Percentiles rank a stretch among this genome's conserved stretches.
These are phyloP conservation scores for Ageneiosus marmoratus DNA, from an alignment of 2,113 vertebrate genomes.

Conservation along the genomic window DNA sequence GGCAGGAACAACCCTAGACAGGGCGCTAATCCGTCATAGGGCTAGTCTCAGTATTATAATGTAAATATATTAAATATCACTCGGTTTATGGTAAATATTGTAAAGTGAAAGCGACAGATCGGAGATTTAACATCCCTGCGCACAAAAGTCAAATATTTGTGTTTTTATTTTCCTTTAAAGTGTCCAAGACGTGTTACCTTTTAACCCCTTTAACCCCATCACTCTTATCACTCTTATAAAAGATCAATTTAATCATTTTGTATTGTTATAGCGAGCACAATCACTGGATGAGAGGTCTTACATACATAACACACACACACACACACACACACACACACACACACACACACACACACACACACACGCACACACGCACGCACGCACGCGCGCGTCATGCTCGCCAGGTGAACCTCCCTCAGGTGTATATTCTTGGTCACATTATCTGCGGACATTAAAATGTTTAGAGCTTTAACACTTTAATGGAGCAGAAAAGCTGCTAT, in stretches of 20 bases:
- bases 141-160: not conserved
- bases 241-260: not conserved
- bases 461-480: too few species aligned
- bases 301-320: too few species aligned
- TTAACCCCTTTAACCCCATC: not conserved
- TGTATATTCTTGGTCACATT: too few species aligned
- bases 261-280: too few species aligned
- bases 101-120: not conserved
- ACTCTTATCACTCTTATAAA: not conserved
- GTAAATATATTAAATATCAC: too few species aligned
- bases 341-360: constrained; percentile 2
- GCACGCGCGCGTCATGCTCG: not conserved
- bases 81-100: not conserved
- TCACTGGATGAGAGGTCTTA: too few species aligned
- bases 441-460: not conserved
- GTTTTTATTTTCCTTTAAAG: not conserved
- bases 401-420: too few species aligned
- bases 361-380: not conserved
- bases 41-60: too few species aligned
- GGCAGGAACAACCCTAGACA: too few species aligned
- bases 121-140: not conserved
- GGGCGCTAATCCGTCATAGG: too few species aligned
- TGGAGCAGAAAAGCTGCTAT: too few species aligned
- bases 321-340: not conserved
- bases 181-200: not conserved